Evolutionary conservation across 2,113 vertebrate species (phyloP), one percentile per base, ranked within the genome.

Genomic region (Pandion haliaetus): DNA sequence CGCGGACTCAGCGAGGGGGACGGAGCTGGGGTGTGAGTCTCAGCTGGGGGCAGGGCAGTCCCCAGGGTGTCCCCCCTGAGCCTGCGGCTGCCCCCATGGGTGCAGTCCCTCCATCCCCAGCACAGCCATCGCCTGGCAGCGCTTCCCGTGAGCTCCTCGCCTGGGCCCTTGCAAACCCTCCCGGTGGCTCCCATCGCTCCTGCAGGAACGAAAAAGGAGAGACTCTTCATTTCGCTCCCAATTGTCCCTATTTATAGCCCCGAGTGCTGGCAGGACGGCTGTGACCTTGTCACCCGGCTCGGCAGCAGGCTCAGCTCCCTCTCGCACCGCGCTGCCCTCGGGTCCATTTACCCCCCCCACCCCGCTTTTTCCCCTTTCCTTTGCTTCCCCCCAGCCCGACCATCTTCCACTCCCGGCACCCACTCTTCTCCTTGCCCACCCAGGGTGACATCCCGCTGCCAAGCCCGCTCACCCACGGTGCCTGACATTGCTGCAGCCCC

Each of bases 221-320:
- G 65, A 90, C 85, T 24, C 82, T 38, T 44, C 4, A 23, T 66
- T 87, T 85, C n/a, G 18, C 85, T 94, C 88, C 96, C 90, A 63
- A 76, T 57, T 90, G 95, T 95, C 92, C 90, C 95, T 96, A 96
- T 96, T 96, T 97, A 93, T 96, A 95, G 94, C 57, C 65, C 73
- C 2, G 4, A 72, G 86, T 6, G 69, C 77, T 92, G 94, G 92
- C 95, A 94, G 94, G 65, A 14, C 0, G 14, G 81, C 69, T 17
- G 47, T 79, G 94, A 79, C 94, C 84, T 74, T 87, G 94, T 50
- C 82, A 63, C 88, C 70, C 5, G 0, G 49, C 83, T 66, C 72
- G 24, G 82, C 88, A 85, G 80, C 80, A 23, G 42, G 66, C 87
- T 70, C 67, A 1, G 10, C 72, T 84, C 77, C 82, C 67, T 70